phyloP scores from a whole-genome alignment of 1,140 invertebrate genomes.

The Argopecten irradians region DNA sequence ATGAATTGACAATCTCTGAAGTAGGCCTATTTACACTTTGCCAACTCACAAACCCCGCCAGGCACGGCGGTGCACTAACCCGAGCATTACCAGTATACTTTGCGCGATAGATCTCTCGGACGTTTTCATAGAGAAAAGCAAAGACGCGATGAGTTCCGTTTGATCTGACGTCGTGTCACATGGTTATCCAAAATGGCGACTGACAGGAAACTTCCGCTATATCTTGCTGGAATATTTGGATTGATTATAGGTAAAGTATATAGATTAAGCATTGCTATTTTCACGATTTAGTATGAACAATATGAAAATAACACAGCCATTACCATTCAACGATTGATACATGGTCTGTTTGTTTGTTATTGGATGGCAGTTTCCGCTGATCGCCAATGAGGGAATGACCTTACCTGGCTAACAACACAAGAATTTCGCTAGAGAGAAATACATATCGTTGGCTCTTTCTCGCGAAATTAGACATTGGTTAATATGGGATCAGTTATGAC shows the following conservation, averaged over 20 bases:
- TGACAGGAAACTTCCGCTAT: conserved; percentile 1
- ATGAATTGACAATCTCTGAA: too few species aligned
- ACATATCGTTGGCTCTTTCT: not conserved
- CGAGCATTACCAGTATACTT: too few species aligned
- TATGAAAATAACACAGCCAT: not conserved
- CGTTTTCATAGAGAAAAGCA: not conserved
- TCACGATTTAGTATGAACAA: not conserved
- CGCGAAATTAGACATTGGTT: too few species aligned
- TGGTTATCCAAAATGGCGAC: conserved; percentile 14
- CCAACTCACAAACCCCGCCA: too few species aligned
- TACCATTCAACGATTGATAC: not conserved
- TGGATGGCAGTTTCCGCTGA: not conserved
- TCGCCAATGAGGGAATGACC: not conserved
- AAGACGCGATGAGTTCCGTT: not conserved
- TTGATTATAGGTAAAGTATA: not conserved
- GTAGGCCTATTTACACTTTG: too few species aligned
- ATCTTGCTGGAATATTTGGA: not conserved
- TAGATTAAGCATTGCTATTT: not conserved
- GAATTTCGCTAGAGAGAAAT: not conserved
- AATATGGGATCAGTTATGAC: too few species aligned
- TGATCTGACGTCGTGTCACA: not conserved
- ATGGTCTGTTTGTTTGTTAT: not conserved
- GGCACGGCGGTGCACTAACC: too few species aligned
- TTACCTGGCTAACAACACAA: not conserved
- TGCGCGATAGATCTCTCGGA: not conserved